Percentiles rank a stretch among this genome's conserved stretches.
phyloP scores from a whole-genome alignment of 2,888 invertebrate species.

The Empis stercorea region DNA sequence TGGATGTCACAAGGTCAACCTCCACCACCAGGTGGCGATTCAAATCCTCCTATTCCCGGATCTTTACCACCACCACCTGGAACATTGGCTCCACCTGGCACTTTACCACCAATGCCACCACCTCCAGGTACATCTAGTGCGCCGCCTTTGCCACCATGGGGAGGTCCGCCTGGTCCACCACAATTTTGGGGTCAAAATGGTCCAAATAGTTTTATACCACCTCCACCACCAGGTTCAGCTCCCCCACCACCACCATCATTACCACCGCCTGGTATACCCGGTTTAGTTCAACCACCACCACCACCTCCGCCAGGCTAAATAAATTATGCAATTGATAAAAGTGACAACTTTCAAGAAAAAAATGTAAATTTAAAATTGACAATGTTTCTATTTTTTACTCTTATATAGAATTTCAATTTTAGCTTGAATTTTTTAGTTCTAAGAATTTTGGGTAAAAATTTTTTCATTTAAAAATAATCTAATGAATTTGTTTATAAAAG shows the following conservation, averaged over 20 bases:
- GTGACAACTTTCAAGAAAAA: too few relatives aligned
- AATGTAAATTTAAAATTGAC: too few relatives aligned
- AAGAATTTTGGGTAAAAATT: too few relatives aligned
- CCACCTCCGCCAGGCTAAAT: conserved; percentile 42
- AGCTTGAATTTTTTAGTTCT: too few relatives aligned
- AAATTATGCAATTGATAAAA: too few relatives aligned
- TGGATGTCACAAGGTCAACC: conserved; percentile 45
- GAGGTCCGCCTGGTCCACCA: conserved; percentile 19
- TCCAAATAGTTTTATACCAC: conserved; percentile 24
- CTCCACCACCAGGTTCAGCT: conserved; percentile 28
- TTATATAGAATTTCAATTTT: too few relatives aligned
- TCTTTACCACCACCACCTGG: conserved; percentile 39
- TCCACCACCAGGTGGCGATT: conserved; percentile 36
- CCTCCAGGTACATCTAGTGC: conserved; percentile 36
- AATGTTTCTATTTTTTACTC: too few relatives aligned
- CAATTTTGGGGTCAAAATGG: conserved; percentile 24
- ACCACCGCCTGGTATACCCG: conserved; percentile 40
- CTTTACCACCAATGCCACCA: conserved; percentile 38
- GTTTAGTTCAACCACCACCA: conserved; percentile 50
- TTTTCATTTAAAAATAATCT: too few relatives aligned
- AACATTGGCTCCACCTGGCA: conserved; percentile 38
- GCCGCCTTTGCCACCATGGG: conserved; percentile 19
- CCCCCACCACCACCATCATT: conserved; percentile 43
- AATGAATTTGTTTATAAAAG: too few relatives aligned
- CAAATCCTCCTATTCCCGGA: conserved; percentile 27